Base-by-base conservation (phyloP, 2,888 invertebrate species). In the Trachelus iudaicus region DNA sequence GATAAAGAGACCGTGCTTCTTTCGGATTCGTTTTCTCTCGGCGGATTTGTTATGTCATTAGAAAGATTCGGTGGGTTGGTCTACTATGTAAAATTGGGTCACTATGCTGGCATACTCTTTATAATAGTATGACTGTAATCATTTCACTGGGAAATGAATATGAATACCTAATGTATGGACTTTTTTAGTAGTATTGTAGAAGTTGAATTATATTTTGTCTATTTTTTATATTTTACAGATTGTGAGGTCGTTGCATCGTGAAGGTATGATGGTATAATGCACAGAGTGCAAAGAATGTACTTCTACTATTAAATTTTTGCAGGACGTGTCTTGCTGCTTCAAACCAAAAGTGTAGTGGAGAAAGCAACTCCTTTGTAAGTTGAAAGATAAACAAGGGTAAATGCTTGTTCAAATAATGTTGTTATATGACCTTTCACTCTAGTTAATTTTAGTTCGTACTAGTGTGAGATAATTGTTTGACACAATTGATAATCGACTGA, bases 291-390 rank as follows among this genome's bases (percentile, higher is more conserved):
- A 78, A 80, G 73, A 71, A 78, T 81, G 76, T 78, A 76, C 79
- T 76, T 82, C 69, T 80, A 80, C 3, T 83, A 31, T 23, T 76
- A 73, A 31, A 68, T 76, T 82, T 81, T 87, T 88, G n/a, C 82
- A 90, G 90, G 89, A 68, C 87, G 86, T 78, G 80, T 87, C 81
- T 84, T 90, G 78, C 84, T 86, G 81, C 81, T 86, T 77, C 84
- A 85, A 84, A 84, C 88, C 73, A 87, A 88, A 87, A 87, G 81
- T 81, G 78, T 84, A 76, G 77, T 83, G 69, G 84, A 81, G 75
- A 79, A 77, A 71, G 83, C 86, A 81, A 76, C 81, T 75, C 73
- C 78, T 68, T 80, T 86, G 91, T 91, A 83, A 90, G 90, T 88
- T 79, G 12, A 33, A 73, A 15, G 76, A 76, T 73, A 77, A 31